These are phyloP conservation scores for Halichoerus grypus DNA, from an alignment of 2,113 vertebrate genomes.

Conservation along the genomic window DNA sequence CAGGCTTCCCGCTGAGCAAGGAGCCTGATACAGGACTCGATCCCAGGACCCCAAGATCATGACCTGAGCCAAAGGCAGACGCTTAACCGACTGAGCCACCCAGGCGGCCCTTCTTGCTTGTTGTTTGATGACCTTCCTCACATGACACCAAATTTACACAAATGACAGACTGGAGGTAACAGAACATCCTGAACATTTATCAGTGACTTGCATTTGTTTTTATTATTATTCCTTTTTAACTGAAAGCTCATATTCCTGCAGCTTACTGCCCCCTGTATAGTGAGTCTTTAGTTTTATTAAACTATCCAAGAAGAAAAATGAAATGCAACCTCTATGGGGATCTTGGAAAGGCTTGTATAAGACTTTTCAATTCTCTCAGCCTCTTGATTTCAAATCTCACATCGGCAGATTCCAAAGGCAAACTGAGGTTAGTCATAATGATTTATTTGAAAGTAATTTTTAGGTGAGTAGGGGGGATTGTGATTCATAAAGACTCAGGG, in stretches of 20 bases:
- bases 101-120: not conserved
- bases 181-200: not conserved
- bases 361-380: not conserved
- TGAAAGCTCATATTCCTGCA: slow-evolving; percentile 26
- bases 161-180: not conserved
- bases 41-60: too few relatives aligned
- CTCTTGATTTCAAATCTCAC: slow-evolving; percentile 63
- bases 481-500: slow-evolving; percentile 27
- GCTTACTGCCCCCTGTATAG: slow-evolving; percentile 23
- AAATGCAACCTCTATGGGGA: slow-evolving; percentile 10
- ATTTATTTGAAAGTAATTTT: slow-evolving; percentile 59
- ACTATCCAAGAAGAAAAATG: slow-evolving; percentile 37
- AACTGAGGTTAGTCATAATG: not conserved
- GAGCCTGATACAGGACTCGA: too few relatives aligned
- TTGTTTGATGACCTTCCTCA: slow-evolving; percentile 24
- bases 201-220: not conserved
- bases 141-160: not conserved
- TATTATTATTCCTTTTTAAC: slow-evolving; percentile 54
- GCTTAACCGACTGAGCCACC: too few relatives aligned
- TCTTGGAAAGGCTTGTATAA: slow-evolving; percentile 29
- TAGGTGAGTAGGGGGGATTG: not conserved
- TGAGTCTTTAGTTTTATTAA: slow-evolving; percentile 58
- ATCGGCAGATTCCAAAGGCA: not conserved
- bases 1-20: too few relatives aligned
- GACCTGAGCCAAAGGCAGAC: too few relatives aligned